Base-by-base conservation (phyloP, 1,140 invertebrate genomes). In the Drosophila sturtevanti region DNA sequence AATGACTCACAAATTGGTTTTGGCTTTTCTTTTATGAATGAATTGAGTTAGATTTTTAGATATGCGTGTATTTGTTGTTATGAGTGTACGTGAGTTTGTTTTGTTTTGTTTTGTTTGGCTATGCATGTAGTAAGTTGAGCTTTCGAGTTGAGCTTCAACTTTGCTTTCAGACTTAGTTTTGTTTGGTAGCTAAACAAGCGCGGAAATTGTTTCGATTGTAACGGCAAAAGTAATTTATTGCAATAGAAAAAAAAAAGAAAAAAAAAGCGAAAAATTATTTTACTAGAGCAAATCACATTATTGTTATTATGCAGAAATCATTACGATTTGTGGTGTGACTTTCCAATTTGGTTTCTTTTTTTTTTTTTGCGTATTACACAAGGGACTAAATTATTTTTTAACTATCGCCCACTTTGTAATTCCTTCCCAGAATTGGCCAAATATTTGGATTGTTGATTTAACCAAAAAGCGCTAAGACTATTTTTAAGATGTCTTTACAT, bases 161-260 rank as follows among this genome's bases (percentile, higher is more conserved):
- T 51, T 51, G 62, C 60, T 35, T 61, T 67, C 62, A 51, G 72
- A 63, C 72, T 68, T 52, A 77, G 74, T 77, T 77, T 77, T 72
- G 64, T 75, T 78, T 78, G 71, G 66, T 44, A 35, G 67, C 71
- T 77, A 69, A 74, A 68, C 72, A 59, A 69, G 82, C 68, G 66
- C 84, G 84, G 82, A 82, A 89, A 86, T 86, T 86, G 66, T 86
- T 86, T 82, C 68, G 59, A 72, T 74, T 44, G 54, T 78, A 81
- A 87, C 78, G 70, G 77, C 78, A 65, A 73, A 62, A 41, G 54
- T 69, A 81, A 81, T 77, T 64, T 77, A 63, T 63, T 48, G 59
- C 65, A 73, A 69, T 38, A 24, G 4, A 24, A 24, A 4, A 31
- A 70, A 73, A 69, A 52, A n/a, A n/a, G n/a, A n/a, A n/a, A n/a